Percentiles rank a stretch among this genome's conserved stretches.
Evolutionary conservation across 2,797 vertebrate genomes (phyloP).

Genomic region (Sylvilagus floridanus): DNA sequence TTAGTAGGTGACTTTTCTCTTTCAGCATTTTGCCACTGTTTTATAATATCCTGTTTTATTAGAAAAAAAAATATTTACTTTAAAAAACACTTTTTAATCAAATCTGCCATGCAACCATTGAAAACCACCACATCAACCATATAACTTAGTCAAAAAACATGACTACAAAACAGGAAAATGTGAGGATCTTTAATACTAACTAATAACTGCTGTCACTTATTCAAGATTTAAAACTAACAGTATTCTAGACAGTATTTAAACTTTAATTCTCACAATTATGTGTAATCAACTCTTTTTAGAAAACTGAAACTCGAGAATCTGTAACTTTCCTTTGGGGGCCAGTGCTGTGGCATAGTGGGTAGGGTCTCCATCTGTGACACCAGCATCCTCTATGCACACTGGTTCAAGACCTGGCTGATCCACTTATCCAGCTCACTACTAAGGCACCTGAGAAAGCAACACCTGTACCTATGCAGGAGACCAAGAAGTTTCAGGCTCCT

Average conservation of each 20-base stretch:
- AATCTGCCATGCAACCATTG: not conserved
- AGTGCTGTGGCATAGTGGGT: no score
- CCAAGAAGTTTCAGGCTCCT: no score
- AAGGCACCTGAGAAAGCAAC: no score
- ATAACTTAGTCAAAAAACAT: not conserved
- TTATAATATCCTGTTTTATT: constrained; percentile 24
- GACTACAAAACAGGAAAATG: not conserved
- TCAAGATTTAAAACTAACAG: constrained; percentile 14
- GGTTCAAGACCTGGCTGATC: no score
- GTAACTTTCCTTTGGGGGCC: no score
- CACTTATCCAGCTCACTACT: no score
- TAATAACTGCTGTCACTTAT: not conserved
- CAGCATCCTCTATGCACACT: no score
- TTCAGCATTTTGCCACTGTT: not conserved
- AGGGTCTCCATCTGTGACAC: no score
- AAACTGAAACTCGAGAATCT: no score
- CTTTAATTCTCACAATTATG: constrained; percentile 38
- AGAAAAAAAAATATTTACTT: not conserved
- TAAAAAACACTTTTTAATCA: constrained; percentile 9
- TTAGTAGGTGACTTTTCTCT: not conserved
- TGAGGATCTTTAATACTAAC: not conserved
- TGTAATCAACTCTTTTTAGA: constrained; percentile 50
- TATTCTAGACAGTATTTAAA: constrained; percentile 26
- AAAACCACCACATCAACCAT: not conserved
- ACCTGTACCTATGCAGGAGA: no score